Evolutionary conservation across 2,888 invertebrate genomes (phyloP), one percentile per base, ranked within the genome.

Genomic region (Scelioninae gen. 1): DNA sequence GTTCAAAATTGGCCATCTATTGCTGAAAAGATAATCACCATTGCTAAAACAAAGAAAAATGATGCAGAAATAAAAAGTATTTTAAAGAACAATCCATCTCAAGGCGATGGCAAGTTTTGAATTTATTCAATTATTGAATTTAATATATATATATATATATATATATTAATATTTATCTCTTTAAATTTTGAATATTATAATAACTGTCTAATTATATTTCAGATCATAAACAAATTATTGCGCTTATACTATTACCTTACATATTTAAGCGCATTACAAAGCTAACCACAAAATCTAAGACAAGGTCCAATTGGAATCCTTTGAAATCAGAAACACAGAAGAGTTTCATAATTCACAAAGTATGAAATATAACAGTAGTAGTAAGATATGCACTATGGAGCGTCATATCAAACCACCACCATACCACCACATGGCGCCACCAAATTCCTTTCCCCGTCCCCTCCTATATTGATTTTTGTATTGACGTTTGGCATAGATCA

Each of bases 261-360:
- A 60, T 68, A 60, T 76, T 76, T 45, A 66, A 51, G 40, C 8
- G 45, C 43, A 10, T 60, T 10, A n/a, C 8, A n/a, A 68, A 76
- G n/a, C 0, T 58, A 6, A 31, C 49, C 1, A 10, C 51, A 6
- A 76, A 29, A 51, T 38, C 49, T 9, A 68, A 58, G 11, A n/a
- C 11, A n/a, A n/a, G n/a, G n/a, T n/a, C 5, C 31, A 43, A n/a
- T n/a, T 76, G 76, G 76, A 11, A 8, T 43, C 76, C 68, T 7
- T 1, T 10, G 23, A 58, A 76, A 16, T 15, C 34, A n/a, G 58
- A 76, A 23, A 60, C 68, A 3, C 16, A 23, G 32, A 47, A 53
- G 45, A 58, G 32, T 53, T 76, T 76, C 16, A 66, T 76, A 13
- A 32, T 29, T n/a, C 75, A 76, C 32, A 76, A 56, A 15, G 74